A percentile compares a stretch with the other conserved stretches of the same genome.
Conservation (phyloP, 1,140 invertebrate genomes). For the Temnothorax curvispinosus region DNA sequence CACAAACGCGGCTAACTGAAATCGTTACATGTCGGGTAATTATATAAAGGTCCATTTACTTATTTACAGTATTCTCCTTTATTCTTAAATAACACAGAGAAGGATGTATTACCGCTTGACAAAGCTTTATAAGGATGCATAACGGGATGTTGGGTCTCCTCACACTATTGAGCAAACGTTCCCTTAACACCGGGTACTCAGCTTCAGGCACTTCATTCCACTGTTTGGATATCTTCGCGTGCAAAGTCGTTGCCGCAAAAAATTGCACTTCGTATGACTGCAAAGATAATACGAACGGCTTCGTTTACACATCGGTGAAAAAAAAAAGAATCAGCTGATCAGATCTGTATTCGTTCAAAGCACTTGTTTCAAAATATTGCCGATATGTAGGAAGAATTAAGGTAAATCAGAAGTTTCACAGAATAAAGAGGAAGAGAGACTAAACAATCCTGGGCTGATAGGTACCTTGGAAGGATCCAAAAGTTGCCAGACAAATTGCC, state of each 20-base stretch:
- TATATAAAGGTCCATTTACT: background rate
- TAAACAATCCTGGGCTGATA: no score
- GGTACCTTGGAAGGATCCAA: slow-evolving; percentile 92
- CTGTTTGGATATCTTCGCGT: slow-evolving; percentile 94
- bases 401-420: background rate
- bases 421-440: background rate
- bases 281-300: slow-evolving; percentile 66
- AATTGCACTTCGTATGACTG: slow-evolving; percentile 95
- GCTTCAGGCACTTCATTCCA: slow-evolving; percentile 94
- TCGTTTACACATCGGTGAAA: background rate
- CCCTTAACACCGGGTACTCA: slow-evolving; percentile 91
- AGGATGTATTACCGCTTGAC: slow-evolving; percentile 90
- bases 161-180: slow-evolving; percentile 91
- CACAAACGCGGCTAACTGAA: slow-evolving; percentile 81
- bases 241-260: slow-evolving; percentile 95
- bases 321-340: background rate
- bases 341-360: background rate
- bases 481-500: slow-evolving; percentile 95
- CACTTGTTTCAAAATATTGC: background rate
- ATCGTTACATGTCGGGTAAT: slow-evolving; percentile 40
- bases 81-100: background rate
- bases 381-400: no score
- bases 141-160: slow-evolving; percentile 91
- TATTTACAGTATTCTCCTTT: background rate
- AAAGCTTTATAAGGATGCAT: slow-evolving; percentile 93